A percentile compares a stretch with the other conserved stretches of the same genome.
phyloP scores from a whole-genome alignment of 1,140 invertebrate genomes.

The Sitophilus oryzae region DNA sequence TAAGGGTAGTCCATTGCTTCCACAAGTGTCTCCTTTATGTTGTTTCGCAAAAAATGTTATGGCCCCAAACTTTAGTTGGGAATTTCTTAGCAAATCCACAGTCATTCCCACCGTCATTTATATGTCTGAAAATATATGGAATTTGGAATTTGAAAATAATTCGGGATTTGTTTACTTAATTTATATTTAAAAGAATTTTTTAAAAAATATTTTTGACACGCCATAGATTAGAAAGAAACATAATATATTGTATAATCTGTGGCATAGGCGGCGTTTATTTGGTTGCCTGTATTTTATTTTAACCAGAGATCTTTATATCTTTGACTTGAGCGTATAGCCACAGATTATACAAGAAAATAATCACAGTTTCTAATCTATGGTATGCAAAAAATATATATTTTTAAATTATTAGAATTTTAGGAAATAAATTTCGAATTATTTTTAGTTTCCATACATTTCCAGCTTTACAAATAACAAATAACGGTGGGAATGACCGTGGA shows the following conservation, averaged over 20 bases:
- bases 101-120: slow-evolving; percentile 20
- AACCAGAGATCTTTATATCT: not conserved
- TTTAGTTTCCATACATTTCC: no score
- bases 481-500: slow-evolving; percentile 18
- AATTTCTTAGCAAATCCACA: slow-evolving; percentile 27
- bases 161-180: no score
- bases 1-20: slow-evolving; percentile 89
- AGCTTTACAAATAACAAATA: slow-evolving; percentile 6
- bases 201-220: no score
- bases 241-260: not conserved
- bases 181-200: no score
- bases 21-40: slow-evolving; percentile 87
- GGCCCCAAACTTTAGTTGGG: slow-evolving; percentile 61
- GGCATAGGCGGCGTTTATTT: not conserved
- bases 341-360: not conserved
- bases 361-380: no score
- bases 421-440: no score
- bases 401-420: no score
- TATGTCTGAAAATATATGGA: not conserved
- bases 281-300: not conserved
- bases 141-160: no score
- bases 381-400: no score
- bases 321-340: not conserved
- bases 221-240: no score
- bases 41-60: slow-evolving; percentile 86